phyloP scores from a whole-genome alignment of 2,888 invertebrate genomes.

The Octodonta nipae region DNA sequence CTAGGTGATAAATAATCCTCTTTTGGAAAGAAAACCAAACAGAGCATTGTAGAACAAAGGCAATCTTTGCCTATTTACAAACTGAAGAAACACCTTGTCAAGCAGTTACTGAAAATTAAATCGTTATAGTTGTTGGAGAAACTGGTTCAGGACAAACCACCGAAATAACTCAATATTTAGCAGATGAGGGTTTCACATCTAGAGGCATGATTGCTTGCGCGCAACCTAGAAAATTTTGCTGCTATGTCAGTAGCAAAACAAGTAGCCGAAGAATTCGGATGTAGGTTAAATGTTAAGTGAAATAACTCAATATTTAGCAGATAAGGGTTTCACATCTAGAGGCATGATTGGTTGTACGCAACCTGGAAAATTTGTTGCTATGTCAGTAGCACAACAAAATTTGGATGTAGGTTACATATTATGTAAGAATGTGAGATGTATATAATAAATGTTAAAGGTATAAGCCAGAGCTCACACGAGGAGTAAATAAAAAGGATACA shows the following conservation, averaged over 20 bases:
- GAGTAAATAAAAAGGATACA: too few species aligned
- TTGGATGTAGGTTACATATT: constrained; percentile 87
- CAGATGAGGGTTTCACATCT: constrained; percentile 85
- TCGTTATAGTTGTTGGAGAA: constrained; percentile 96
- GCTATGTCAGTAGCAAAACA: constrained; percentile 99
- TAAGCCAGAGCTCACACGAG: too few species aligned
- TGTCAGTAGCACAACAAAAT: constrained; percentile 99
- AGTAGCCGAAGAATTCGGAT: constrained; percentile 96
- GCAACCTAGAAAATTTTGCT: constrained; percentile 82
- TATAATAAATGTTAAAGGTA: too few species aligned
- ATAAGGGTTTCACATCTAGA: constrained; percentile 81
- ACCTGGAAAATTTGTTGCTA: constrained; percentile 89
- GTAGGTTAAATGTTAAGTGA: too few species aligned
- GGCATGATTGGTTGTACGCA: constrained; percentile 92
- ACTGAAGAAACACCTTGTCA: constrained; percentile 83
- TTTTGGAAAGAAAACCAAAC: constrained; percentile 89
- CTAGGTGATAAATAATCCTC: constrained; percentile 94
- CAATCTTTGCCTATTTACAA: constrained; percentile 94
- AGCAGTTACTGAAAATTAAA: constrained; percentile 91
- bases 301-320: constrained; percentile 95
- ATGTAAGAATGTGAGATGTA: too few species aligned
- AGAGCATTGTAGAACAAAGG: constrained; percentile 86
- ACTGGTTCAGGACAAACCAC: constrained; percentile 98
- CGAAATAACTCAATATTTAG: constrained; percentile 96
- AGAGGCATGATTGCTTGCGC: constrained; percentile 90